Evolutionary conservation across 2,113 vertebrate genomes (phyloP).

Genomic region (Apistogramma diplotaenia): DNA sequence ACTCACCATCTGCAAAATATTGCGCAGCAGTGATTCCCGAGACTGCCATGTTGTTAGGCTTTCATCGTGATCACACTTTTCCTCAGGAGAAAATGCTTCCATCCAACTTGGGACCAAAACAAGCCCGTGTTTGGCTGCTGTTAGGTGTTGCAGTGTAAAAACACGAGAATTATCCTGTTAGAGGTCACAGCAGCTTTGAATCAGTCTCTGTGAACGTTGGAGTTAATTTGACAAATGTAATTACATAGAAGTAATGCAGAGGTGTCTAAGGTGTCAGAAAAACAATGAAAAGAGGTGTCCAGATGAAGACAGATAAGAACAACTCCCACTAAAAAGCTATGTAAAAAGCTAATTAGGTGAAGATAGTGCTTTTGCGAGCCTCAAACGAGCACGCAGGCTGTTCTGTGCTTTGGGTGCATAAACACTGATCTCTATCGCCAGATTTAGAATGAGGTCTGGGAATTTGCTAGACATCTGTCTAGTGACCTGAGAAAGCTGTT

Average conservation of each 20-base stretch:
- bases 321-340: background rate
- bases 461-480: conserved; percentile 46
- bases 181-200: conserved; percentile 17
- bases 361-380: conserved; percentile 12
- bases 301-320: background rate
- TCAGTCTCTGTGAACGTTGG: background rate
- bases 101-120: conserved; percentile 24
- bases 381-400: conserved; percentile 14
- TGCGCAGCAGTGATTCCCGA: conserved; percentile 30
- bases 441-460: conserved; percentile 27
- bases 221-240: background rate
- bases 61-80: conserved; percentile 48
- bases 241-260: background rate
- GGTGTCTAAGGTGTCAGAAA: background rate
- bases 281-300: background rate
- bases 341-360: background rate
- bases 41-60: conserved; percentile 36
- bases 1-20: conserved; percentile 60
- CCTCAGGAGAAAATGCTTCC: conserved; percentile 27
- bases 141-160: conserved; percentile 9
- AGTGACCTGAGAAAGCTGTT: conserved; percentile 48
- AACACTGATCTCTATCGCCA: conserved; percentile 11
- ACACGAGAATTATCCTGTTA: conserved; percentile 12
- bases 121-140: conserved; percentile 11
- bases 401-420: conserved; percentile 21